Conservation (phyloP, 2,797 vertebrate genomes). For the Meda fulgida region DNA sequence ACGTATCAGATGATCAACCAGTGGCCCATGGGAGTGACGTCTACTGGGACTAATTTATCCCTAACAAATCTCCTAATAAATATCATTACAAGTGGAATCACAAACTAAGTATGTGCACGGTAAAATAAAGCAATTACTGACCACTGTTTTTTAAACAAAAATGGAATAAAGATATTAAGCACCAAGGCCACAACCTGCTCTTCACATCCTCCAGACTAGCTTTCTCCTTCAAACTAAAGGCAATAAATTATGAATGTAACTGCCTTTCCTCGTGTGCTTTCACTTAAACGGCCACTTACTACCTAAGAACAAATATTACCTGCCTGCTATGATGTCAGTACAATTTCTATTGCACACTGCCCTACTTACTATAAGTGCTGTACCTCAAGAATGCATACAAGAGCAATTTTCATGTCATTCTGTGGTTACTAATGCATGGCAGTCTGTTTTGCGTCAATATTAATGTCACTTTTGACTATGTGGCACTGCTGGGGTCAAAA, state of each 20-base stretch:
- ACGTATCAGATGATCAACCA: too few relatives aligned
- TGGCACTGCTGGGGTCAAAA: background rate
- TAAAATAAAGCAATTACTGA: background rate
- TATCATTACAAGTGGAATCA: background rate
- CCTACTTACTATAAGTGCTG: conserved; percentile 31
- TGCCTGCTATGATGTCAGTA: conserved; percentile 11
- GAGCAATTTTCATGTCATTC: background rate
- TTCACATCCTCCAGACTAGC: conserved; percentile 12
- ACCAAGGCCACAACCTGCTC: background rate
- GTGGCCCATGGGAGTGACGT: too few relatives aligned
- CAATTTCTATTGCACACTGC: background rate
- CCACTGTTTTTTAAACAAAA: conserved; percentile 7
- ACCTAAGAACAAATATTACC: conserved; percentile 1
- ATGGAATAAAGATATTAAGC: conserved; percentile 11
- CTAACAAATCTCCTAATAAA: conserved; percentile 7
- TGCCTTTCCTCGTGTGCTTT: conserved; percentile 19
- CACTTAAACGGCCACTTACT: conserved; percentile 25
- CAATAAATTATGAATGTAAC: conserved; percentile 32
- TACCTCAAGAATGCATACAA: conserved; percentile 7
- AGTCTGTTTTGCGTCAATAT: background rate
- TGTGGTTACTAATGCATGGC: conserved; percentile 1
- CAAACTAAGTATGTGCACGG: background rate
- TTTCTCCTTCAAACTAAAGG: conserved; percentile 31
- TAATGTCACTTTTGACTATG: background rate
- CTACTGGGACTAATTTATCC: too few relatives aligned